phyloP scores from a whole-genome alignment of 2,113 vertebrate genomes.

The Diadophis punctatus region DNA sequence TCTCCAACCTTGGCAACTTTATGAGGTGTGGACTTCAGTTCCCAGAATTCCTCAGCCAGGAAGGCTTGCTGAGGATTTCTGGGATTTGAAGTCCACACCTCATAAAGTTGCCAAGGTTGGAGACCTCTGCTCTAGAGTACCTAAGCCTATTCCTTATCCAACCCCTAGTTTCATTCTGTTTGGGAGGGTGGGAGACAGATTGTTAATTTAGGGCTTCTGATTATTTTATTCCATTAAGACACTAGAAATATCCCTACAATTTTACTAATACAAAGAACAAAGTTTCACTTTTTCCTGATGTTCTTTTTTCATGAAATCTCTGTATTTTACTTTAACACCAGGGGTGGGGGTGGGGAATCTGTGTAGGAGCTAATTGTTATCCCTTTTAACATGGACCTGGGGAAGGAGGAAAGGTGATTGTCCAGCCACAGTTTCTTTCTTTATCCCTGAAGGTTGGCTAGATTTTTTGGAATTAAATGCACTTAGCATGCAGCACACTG shows the following conservation, averaged over 20 bases:
- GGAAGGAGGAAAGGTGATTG: background rate
- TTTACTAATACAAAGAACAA: background rate
- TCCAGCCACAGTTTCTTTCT: background rate
- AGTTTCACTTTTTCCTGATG: background rate
- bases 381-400: background rate
- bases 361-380: background rate
- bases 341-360: background rate
- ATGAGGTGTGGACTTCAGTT: too few species aligned
- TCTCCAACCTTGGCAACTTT: too few species aligned
- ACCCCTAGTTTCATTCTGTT: background rate
- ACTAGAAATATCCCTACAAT: background rate
- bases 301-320: background rate
- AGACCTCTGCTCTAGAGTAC: too few species aligned
- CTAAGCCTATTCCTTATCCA: background rate
- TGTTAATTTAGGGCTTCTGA: background rate
- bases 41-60: too few species aligned
- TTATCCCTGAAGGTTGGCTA: background rate
- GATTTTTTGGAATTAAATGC: background rate
- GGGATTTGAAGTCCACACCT: too few species aligned
- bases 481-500: background rate
- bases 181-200: background rate
- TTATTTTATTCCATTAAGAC: background rate
- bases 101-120: too few species aligned
- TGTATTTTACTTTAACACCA: background rate
- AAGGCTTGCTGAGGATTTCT: too few species aligned